These are phyloP conservation scores for Ambastaia sidthimunki DNA, from an alignment of 2,797 vertebrate species.

Conservation along the genomic window DNA sequence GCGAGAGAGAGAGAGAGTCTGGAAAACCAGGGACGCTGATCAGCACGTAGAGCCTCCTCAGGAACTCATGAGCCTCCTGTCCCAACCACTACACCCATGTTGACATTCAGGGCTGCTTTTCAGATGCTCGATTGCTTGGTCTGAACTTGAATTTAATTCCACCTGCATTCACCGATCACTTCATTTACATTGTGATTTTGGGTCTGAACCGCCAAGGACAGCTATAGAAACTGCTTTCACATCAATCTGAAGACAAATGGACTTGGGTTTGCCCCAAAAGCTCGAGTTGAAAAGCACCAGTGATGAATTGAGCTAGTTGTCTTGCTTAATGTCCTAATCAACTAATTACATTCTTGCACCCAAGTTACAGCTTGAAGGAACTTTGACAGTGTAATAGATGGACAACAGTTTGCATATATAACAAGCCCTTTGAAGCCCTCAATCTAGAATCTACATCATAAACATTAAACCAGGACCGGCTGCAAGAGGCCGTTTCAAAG, in stretches of 20 bases:
- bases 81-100: conserved; percentile 9
- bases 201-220: too few species aligned
- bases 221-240: neutral
- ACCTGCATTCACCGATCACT: too few species aligned
- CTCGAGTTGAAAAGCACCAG: too few species aligned
- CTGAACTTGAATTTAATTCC: too few species aligned
- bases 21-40: conserved; percentile 63
- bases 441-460: conserved; percentile 4
- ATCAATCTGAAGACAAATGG: neutral
- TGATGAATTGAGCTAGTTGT: too few species aligned
- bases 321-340: neutral
- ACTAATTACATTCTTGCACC: neutral
- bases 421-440: neutral
- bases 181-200: too few species aligned
- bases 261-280: too few species aligned
- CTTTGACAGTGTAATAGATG: neutral
- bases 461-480: neutral
- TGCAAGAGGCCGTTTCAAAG: neutral
- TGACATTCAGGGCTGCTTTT: conserved; percentile 43
- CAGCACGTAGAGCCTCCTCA: too few species aligned
- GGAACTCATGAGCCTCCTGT: conserved; percentile 53
- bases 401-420: neutral
- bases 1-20: neutral
- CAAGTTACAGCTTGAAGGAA: neutral
- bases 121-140: too few species aligned